Conservation (phyloP, 1,140 invertebrate species). For the Antheraea mylitta region DNA sequence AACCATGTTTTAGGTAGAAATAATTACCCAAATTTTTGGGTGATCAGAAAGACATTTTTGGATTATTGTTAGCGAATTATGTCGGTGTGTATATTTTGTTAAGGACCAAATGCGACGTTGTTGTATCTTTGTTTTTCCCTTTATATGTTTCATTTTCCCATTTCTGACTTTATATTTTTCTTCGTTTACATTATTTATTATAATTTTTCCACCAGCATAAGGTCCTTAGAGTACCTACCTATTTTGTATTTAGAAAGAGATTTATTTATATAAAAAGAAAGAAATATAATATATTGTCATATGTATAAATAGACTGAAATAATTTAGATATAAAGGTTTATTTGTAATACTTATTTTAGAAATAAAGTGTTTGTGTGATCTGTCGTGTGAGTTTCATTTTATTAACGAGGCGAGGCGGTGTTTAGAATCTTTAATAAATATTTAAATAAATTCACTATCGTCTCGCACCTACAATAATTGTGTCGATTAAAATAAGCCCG, state of each 20-base stretch:
- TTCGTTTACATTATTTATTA: background rate
- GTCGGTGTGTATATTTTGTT: background rate
- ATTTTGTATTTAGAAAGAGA: conserved; percentile 3
- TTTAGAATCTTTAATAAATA: too few relatives aligned
- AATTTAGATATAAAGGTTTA: background rate
- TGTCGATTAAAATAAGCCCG: too few relatives aligned
- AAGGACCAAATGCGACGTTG: background rate
- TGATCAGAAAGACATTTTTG: background rate
- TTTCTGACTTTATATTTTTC: background rate
- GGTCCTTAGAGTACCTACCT: background rate
- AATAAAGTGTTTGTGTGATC: conserved; percentile 2
- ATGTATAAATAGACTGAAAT: conserved; percentile 5
- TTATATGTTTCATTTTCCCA: background rate
- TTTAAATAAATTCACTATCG: too few relatives aligned
- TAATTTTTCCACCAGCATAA: background rate
- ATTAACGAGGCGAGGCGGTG: background rate
- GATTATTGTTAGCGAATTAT: background rate
- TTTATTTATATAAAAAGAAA: conserved; percentile 5
- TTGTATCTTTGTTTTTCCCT: background rate
- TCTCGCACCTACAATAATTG: too few relatives aligned
- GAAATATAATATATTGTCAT: conserved; percentile 4
- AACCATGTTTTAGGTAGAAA: too few relatives aligned
- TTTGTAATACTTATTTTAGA: conserved; percentile 4
- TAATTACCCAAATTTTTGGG: too few relatives aligned
- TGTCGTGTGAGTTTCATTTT: background rate